Evolutionary conservation across 2,797 vertebrate species (phyloP), one percentile per base, ranked within the genome.

Genomic region (Schizopygopsis pylzovi): DNA sequence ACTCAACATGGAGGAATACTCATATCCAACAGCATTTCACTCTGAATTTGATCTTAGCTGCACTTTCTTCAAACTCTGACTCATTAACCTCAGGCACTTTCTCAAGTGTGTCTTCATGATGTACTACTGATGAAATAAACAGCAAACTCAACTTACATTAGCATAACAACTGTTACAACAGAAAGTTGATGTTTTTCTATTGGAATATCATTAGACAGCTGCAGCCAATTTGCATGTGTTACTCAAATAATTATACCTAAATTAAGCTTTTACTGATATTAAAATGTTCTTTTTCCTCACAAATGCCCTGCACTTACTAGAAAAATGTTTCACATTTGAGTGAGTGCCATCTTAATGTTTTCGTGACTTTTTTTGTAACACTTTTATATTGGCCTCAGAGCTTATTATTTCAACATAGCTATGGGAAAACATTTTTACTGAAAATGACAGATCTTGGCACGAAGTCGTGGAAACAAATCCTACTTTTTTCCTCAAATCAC

Each of bases 71-170:
- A 76, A 37, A 37, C 16, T 2, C 2, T 22, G 5, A 54, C 43
- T 72, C 70, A 25, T 25, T 72, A 72, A 72, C 20, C 68, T 71
- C 65, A 67, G 65, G 65, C 65, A 37, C 65, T 37, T 67, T 39
- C 65, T 67, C 61, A 65, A 25, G 20, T n/a, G 68, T 22, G 22
- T 72, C 43, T 47, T 7, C 13, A 25, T 47, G 71, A 71, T 6
- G 13, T 71, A 39, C 33, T 20, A 9, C 33, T 39, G 33, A 70
- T 6, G 20, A 6, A 47, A 28, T 73, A 28, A 45, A 72, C 67
- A 12, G 37, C 37, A 41, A 11, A 70, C 18, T 22, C 9, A 41
- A 25, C 22, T 1, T 70, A 10, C 4, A 70, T 45, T 25, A 45
- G n/a, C 70, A 47, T 16, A 8, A 22, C 10, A 41, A 9, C 12